Percentiles rank a stretch among this genome's conserved stretches.
Evolutionary conservation across 2,113 vertebrate species (phyloP).

Genomic region (Podarcis cretensis): DNA sequence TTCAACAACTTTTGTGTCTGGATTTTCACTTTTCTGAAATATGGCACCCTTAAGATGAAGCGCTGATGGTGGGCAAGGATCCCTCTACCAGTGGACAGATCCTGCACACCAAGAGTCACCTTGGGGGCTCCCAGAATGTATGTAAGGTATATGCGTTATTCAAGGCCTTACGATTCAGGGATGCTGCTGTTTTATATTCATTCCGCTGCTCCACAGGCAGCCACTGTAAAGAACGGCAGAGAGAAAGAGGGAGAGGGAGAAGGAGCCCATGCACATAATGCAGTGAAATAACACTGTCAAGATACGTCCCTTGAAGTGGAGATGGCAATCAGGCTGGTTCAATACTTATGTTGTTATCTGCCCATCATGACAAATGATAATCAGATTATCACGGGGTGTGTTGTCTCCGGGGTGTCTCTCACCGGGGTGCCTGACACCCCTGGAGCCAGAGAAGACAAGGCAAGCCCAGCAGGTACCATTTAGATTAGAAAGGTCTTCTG

Average conservation of each 20-base stretch:
- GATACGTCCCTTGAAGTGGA: slow-evolving; percentile 47
- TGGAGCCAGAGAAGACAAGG: slow-evolving; percentile 18
- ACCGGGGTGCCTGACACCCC: neutral
- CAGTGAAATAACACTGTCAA: slow-evolving; percentile 58
- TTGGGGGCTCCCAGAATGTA: neutral
- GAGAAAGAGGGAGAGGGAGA: neutral
- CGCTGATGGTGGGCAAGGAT: too few species aligned
- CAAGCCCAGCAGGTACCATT: slow-evolving; percentile 38
- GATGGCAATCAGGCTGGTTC: slow-evolving; percentile 59
- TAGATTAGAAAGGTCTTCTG: slow-evolving; percentile 47
- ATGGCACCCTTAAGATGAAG: too few species aligned
- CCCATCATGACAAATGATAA: slow-evolving; percentile 64
- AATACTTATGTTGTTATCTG: slow-evolving; percentile 67
- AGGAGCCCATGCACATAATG: too few species aligned
- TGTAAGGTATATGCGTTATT: too few species aligned
- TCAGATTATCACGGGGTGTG: slow-evolving; percentile 62
- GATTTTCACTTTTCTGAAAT: too few species aligned
- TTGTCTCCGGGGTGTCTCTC: slow-evolving; percentile 51
- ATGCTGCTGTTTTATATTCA: neutral
- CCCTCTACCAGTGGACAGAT: neutral
- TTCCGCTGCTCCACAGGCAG: neutral
- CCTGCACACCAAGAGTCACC: neutral
- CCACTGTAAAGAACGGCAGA: neutral
- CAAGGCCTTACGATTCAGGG: neutral
- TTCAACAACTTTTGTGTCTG: too few species aligned